Evolutionary conservation across 1,140 invertebrate genomes (phyloP), one percentile per base, ranked within the genome.

Genomic region (Yoshiicerus persimilis): DNA sequence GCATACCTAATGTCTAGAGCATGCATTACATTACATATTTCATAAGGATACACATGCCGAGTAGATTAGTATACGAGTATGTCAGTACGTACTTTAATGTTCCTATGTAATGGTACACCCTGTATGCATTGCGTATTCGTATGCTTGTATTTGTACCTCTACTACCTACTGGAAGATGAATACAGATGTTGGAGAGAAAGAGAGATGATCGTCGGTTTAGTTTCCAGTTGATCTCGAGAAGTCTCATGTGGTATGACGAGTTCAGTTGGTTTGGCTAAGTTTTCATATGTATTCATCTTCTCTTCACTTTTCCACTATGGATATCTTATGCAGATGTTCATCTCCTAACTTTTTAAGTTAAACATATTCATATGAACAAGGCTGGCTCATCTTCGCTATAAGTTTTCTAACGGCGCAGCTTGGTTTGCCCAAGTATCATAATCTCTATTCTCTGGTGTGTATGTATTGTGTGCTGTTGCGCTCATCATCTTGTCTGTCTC

Each of bases 271-370:
- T 70, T 9, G 66, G 66, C 30, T 70, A 70, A 70, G 66, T 80
- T 80, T 80, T 80, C 75, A 80, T 80, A 80, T 80, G 75, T 80
- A 80, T 80, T 80, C 75, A 80, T 80, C 75, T 80, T 80, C 75
- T 80, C 75, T 38, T 80, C 75, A 80, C 75, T 80, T 38, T 36
- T 36, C 66, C 75, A 36, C 30, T 80, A 32, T 80, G 75, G 36
- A 80, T 80, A 80, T 80, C 32, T 38, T 80, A 80, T 80, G 75
- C 75, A 80, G 75, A 80, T 80, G 75, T 80, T 80, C 75, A 80
- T 80, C 34, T 36, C 38, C 34, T 80, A 70, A 70, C 66, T 70
- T 70, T 70, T 27, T 30, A 70, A 30, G 25, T 32, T 27, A 70
- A 70, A 70, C 25, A 80, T 80, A 80, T 80, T 80, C 75, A 80